Evolutionary conservation across 1,140 invertebrate genomes (phyloP), one percentile per base, ranked within the genome.

Genomic region (Holotrichia oblita): DNA sequence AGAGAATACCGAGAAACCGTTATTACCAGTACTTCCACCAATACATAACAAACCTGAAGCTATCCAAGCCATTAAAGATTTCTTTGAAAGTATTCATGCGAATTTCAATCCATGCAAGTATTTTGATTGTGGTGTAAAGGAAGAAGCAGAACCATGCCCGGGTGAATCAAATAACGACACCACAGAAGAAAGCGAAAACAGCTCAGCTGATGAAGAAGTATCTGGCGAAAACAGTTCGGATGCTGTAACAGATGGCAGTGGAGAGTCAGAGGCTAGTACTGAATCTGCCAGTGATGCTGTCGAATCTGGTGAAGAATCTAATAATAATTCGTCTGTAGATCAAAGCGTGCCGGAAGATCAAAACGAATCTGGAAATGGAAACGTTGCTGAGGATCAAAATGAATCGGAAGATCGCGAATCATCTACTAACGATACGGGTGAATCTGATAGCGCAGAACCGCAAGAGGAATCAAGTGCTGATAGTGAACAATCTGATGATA

Each of bases 21-120:
- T 7, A 14, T 8, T 22, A 3, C 22, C 61, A 27, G 17, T 69
- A 12, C 12, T 22, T 9, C 61, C 61, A 69, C 24, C 3, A 27
- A 34, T 69, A 69, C 22, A 24, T 22, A 69, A 69, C 12, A 69
- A 69, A 69, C 61, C 61, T 3, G 61, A 69, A 69, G 22, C 22
- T 10, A 69, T 69, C 8, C 17, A 69, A 27, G 61, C 61, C 2
- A 69, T 69, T 2, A 55, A 69, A 20, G 20, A 69, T 22, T 27
- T 69, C 8, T 69, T 69, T 9, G 22, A 69, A 69, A 69, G 22
- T n/a, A 27, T 69, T 9, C 20, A 34, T 12, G 3, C 61, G 6
- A 69, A 22, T 69, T 69, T 69, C 17, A 69, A 69, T 34, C 20
- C 27, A 69, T 69, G 61, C 22, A 24, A 69, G 8, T 69, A 27